Evolutionary conservation across 2,888 invertebrate genomes (phyloP), one percentile per base, ranked within the genome.

Genomic region (Synergus itoensis): DNA sequence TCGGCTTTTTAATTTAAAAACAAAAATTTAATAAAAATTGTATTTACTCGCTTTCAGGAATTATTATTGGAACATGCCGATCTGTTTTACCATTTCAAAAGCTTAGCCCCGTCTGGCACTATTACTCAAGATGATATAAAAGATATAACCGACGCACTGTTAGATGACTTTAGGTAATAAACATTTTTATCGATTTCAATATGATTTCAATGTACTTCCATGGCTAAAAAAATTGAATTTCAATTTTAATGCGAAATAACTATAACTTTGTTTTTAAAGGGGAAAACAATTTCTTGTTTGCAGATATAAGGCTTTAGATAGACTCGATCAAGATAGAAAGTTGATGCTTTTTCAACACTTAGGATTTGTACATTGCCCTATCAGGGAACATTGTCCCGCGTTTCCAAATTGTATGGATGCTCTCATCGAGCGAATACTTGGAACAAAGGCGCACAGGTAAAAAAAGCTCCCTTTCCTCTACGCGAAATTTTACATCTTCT

Each of bases 301-400:
- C 86, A 97, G 98, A 93, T 99, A 98, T 93, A 98, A 98, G 93
- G 96, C 98, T 92, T 94, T 99, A 90, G 98, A 98, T 92, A 95
- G 98, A 79, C 94, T 99, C 92, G 98, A 98, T 93, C 98, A 98
- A 92, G 98, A 99, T 90, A 94, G 99, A 83, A 98, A 98, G 92
- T 94, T 98, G 86, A 97, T 99, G 95, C 94, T 99, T 81, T 97
- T 98, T 89, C 98, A 98, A 92, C 99, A 99, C 92, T 93, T 99
- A 64, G 98, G 98, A 80, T 99, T 99, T 93, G 97, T 99, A 79
- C 98, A 99, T 93, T 98, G 97, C 92, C 98, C 99, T 16, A 97
- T 98, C 92, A 94, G 97, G 78, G 98, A 98, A 92, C 98, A 98
- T 91, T 99, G 99, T 91, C 98, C 98, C 16, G 97, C 98, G 67